Base-by-base conservation (phyloP, 2,113 vertebrate genomes). In the Bothrops jararaca region DNA sequence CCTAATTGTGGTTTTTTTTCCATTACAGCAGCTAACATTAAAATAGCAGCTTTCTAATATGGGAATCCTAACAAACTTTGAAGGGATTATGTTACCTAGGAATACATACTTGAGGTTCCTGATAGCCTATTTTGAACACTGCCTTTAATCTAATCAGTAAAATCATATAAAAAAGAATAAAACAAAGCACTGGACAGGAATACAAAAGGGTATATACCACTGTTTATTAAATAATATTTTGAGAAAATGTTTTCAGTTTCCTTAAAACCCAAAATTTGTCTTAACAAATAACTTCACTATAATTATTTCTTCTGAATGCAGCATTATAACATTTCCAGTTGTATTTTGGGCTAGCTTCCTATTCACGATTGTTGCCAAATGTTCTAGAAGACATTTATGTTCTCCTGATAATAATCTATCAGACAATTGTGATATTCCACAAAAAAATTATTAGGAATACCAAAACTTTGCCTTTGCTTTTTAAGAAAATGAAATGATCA, bases 11-110 rank as follows among this genome's bases (percentile, higher is more conserved):
- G 42, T 86, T 58, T 92, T 24, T 60, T 86, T 58, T 42, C 90
- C 26, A 1, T 91, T 85, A 93, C 90, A 94, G 93, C 90, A 96
- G 92, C 85, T 94, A 91, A 92, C 64, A 88, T 90, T 91, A 89
- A 93, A 12, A 94, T 12, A 93, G 89, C 89, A 86, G 0, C n/a
- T 95, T 93, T 89, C 89, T 92, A 42, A 91, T 92, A 92, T 0
- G 85, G 91, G 88, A 86, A 10, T 57, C 56, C 91, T 48, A 91
- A 57, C 91, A 88, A 29, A 0, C 0, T 89, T 89, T 86, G 45
- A 95, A 91, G 29, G 57, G 15, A 23, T 89, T 0, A 0, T 13
- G 5, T 90, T 45, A 6, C 24, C 85, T 1, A 0, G 13, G 80
- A 92, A 85, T 60, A 5, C 0, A 42, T 2, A 1, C 69, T 60